Evolutionary conservation across 2,797 vertebrate species (phyloP), one percentile per base, ranked within the genome.

Genomic region (Hydrolagus colliei): DNA sequence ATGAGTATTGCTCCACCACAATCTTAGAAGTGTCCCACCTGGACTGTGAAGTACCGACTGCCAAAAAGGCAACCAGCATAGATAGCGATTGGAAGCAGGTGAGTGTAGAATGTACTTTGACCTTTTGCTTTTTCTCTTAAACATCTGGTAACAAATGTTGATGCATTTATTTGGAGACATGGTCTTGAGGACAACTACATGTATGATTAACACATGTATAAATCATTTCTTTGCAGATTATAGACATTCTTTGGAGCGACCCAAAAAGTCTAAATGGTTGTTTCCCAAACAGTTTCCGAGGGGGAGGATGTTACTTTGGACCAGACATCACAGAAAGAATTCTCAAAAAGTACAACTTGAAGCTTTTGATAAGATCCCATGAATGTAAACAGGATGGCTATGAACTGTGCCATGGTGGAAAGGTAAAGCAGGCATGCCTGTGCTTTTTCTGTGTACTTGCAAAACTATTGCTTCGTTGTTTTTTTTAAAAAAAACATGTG

Each of bases 321-420:
- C 97, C 97, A 0, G 96, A 99, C 35, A 86, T 99, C 88, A 97
- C 97, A 13, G 87, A 89, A 86, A 92, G 86, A 20, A 88, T 98
- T 86, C 93, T 99, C 88, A 88, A 91, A 86, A 96, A 89, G 86
- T 93, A 96, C 68, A 92, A 95, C 41, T 93, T 99, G 89, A 95
- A 95, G 91, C 92, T 98, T 90, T 93, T 99, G 82, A 95, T 99
- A 89, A 93, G 98, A 65, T 99, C 98, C 52, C 98, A 99, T 22
- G 96, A 99, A 90, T 99, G 98, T 90, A 98, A 97, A 88, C 95
- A 95, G 7, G 96, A 99, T 82, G 98, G 97, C 72, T 99, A 98
- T 72, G 98, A 99, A 87, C 89, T 97, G 88, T 95, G 96, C 87
- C 98, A 99, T 0, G 87, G 93, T 6, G 97, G 97, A 89, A 95